Evolutionary conservation across 2,797 vertebrate genomes (phyloP), one percentile per base, ranked within the genome.

Genomic region (Acanthurus leucopareius): DNA sequence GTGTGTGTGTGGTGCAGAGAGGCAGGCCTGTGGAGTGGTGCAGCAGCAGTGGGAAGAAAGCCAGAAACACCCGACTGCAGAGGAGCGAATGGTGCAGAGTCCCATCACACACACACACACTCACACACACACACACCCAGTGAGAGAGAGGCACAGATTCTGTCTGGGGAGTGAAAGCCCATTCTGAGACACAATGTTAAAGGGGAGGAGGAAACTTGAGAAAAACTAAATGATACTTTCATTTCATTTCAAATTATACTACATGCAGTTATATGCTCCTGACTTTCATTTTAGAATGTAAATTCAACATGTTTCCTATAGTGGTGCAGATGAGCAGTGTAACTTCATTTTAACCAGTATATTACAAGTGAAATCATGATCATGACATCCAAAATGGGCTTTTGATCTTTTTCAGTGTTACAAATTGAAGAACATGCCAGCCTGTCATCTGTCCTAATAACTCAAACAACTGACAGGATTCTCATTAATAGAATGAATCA

Each of bases 61-160:
- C 94, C 93, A 94, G 92, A 93, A 94, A 94, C 91, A 92, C 86
- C 84, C 82, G 84, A 95, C 92, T 93, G 93, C 91, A 90, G 91
- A 93, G 89, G 84, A 91, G 80, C 88, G 87, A 94, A 91, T 94
- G 91, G 91, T 94, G 94, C 95, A 95, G 93, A 93, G 92, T 92
- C 91, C 77, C 77, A 79, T 82, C 77, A 44, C 73, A 69, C 74
- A 51, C 67, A 61, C 68, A 69, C 73, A 53, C 75, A 69, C 53
- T 61, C 81, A 67, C 58, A 19, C 60, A 61, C 77, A 53, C 69
- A 65, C 72, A 48, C 74, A 22, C 71, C 17, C 71, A 45, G 70
- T 62, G 73, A 52, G 44, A 56, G 70, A 73, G 67, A 75, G 53
- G 77, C 77, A 84, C 79, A 65, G 68, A 87, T 82, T 88, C 71